Conservation (phyloP, 2,113 vertebrate species). For the Hypomesus transpacificus region DNA sequence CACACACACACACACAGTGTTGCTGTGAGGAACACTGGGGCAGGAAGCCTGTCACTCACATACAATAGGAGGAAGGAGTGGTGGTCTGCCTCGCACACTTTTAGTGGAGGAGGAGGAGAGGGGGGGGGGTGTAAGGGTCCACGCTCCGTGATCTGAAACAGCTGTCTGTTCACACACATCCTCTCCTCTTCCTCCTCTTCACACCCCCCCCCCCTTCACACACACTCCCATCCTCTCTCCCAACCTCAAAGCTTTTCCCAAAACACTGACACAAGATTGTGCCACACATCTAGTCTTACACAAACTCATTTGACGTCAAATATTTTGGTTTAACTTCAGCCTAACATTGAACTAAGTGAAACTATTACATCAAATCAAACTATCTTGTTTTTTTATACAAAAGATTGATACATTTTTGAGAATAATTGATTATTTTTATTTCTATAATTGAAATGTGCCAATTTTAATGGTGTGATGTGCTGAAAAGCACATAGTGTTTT, state of each 20-base stretch:
- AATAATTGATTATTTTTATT: too few species aligned
- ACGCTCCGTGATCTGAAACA: too few species aligned
- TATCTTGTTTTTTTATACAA: too few species aligned
- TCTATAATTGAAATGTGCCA: too few species aligned
- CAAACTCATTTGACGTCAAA: too few species aligned
- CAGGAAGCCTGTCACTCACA: constrained; percentile 51
- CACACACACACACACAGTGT: constrained; percentile 20
- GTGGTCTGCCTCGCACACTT: constrained; percentile 62
- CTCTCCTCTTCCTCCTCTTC: too few species aligned
- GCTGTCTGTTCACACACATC: not conserved
- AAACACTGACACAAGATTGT: not conserved
- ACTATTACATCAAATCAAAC: too few species aligned
- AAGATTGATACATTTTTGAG: too few species aligned
- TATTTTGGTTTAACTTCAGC: too few species aligned
- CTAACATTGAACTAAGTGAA: too few species aligned
- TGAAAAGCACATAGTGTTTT: too few species aligned
- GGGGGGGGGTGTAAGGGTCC: not conserved
- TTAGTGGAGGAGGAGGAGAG: constrained; percentile 39
- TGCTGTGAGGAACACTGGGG: constrained; percentile 45
- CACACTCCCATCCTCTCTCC: constrained; percentile 15
- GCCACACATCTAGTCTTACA: constrained; percentile 27
- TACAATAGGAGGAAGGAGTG: constrained; percentile 70
- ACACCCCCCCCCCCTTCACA: not conserved
- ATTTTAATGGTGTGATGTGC: too few species aligned
- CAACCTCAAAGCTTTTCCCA: constrained; percentile 1